Percentiles rank a stretch among this genome's conserved stretches.
These are phyloP conservation scores for Epizoanthus illoricatus DNA, from an alignment of 92 coral and sea anemone species.

Conservation along the genomic window DNA sequence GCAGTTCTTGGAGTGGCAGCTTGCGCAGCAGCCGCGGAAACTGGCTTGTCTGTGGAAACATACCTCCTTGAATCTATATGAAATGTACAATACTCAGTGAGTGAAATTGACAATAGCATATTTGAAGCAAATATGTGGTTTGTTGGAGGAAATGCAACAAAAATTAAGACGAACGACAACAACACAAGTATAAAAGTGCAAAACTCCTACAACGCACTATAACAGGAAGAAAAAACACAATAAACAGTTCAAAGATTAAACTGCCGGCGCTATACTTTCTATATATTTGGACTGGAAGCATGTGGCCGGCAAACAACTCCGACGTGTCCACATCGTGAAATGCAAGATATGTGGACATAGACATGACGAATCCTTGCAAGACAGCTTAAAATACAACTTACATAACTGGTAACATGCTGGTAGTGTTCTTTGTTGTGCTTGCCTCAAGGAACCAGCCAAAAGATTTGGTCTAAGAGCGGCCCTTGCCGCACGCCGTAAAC, in stretches of 20 bases:
- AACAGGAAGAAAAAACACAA: neutral
- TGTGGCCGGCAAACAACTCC: slow-evolving; percentile 58
- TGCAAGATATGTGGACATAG: neutral
- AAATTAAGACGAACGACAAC: neutral
- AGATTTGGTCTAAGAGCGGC: slow-evolving; percentile 81
- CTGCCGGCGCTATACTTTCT: neutral
- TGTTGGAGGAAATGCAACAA: neutral
- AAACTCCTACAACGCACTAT: neutral
- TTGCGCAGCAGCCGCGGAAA: slow-evolving; percentile 86
- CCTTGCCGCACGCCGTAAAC: slow-evolving; percentile 92
- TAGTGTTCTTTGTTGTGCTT: slow-evolving; percentile 72
- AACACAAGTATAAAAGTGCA: neutral
- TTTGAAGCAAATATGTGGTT: neutral
- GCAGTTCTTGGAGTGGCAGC: slow-evolving; percentile 62
- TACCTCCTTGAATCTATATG: slow-evolving; percentile 76
- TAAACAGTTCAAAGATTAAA: neutral
- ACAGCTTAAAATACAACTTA: slow-evolving; percentile 56
- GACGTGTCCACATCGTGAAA: slow-evolving; percentile 67
- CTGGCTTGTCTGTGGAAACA: slow-evolving; percentile 95
- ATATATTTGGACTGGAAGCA: slow-evolving; percentile 26
- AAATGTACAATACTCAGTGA: too few species aligned
- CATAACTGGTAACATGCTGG: slow-evolving; percentile 90
- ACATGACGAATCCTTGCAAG: neutral
- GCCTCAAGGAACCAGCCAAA: slow-evolving; percentile 74
- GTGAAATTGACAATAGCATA: too few species aligned